Evolutionary conservation across 2,797 vertebrate genomes (phyloP), one percentile per base, ranked within the genome.

Genomic region (Acanthiza pusilla): DNA sequence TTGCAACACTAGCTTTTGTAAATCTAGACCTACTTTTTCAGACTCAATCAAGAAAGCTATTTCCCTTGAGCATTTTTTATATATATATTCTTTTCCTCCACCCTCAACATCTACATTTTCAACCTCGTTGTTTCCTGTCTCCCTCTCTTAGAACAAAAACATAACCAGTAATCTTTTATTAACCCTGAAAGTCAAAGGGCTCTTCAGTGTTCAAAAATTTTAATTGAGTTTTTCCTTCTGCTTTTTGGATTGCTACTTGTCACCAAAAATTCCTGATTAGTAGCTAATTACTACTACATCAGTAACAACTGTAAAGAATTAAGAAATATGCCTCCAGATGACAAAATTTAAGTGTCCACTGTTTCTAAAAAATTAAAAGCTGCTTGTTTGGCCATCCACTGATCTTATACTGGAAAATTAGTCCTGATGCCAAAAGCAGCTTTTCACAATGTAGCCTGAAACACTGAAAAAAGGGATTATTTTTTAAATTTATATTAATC

Each of bases 21-120:
- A 88, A 81, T 51, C 11, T n/a, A 91, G 43, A 67, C 32, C n/a
- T 58, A 65, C 12, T 50, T 96, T 88, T 87, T 87, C 79, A 71
- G 67, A 82, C n/a, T 76, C 67, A 93, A 82, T 60, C 48, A 94
- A 92, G 67, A 87, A 87, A 71, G 45, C 55, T 76, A 63, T 82
- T 92, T 87, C 55, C 58, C 51, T 80, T 38, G 61, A 89, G 47
- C 13, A 89, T 77, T 74, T 81, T 75, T 74, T 76, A 25, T 3
- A 67, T 53, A 76, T n/a, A 66, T 60, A 61, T 48, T 78, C 23
- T 75, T 80, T 67, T 17, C 53, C 27, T 84, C 91, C 34, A 57
- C 32, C 10, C 36, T 76, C 55, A 79, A 48, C 20, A 21, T 84
- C 54, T 50, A 27, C 18, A 34, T 73, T 76, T 93, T 82, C 62